Percentiles rank a stretch among this genome's conserved stretches.
These are phyloP conservation scores for Podiceps cristatus DNA, from an alignment of 2,113 vertebrate species.

Conservation along the genomic window DNA sequence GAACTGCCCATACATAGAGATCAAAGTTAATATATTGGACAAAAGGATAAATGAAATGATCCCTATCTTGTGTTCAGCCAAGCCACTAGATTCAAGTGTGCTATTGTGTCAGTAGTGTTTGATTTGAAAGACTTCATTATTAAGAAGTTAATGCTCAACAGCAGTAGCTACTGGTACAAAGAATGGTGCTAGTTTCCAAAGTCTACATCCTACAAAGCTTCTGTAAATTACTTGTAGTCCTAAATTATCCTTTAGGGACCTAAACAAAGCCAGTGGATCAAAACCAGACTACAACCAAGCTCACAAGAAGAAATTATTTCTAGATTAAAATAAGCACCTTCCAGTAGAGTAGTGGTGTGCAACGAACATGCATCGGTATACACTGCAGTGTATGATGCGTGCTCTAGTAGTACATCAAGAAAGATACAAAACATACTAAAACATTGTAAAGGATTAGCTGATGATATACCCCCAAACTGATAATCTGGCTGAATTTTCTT, in stretches of 20 bases:
- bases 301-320: neutral
- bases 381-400: neutral
- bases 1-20: constrained; percentile 58
- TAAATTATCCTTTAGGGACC: constrained; percentile 21
- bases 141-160: constrained; percentile 53
- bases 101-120: constrained; percentile 33
- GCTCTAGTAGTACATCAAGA: neutral
- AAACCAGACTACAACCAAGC: constrained; percentile 15
- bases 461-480: neutral
- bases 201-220: constrained; percentile 6
- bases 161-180: neutral
- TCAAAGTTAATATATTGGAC: constrained; percentile 58
- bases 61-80: constrained; percentile 33
- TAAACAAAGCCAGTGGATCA: constrained; percentile 6
- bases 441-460: neutral
- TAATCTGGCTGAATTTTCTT: neutral
- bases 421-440: neutral
- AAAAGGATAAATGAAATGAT: constrained; percentile 49
- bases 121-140: constrained; percentile 70
- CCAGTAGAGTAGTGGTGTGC: neutral
- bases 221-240: constrained; percentile 24
- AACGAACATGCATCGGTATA: neutral
- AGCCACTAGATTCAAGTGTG: constrained; percentile 57
- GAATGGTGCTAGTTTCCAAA: neutral
- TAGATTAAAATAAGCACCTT: neutral